Base-by-base conservation (phyloP, 1,140 invertebrate species). In the Spodoptera frugiperda region DNA sequence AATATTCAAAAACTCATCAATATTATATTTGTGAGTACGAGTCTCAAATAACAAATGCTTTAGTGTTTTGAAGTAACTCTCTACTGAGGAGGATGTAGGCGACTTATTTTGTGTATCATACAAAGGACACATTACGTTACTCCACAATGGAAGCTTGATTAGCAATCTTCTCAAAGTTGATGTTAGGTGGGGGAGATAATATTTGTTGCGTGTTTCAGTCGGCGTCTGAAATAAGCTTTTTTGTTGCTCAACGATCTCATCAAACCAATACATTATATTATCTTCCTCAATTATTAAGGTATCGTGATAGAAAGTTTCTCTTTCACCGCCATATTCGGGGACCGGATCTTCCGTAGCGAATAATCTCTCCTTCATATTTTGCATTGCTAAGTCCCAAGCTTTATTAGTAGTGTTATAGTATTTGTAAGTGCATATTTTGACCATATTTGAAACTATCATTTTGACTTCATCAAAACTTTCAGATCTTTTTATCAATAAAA, bases 61-160 rank as follows among this genome's bases (percentile, higher is more conserved):
- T 61, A 61, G 44, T 3, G 59, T 61, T 61, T 61, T 61, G n/a
- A 61, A 61, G 15, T 61, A 61, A 14, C 59, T 61, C 44, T 61
- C 59, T 15, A 61, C 39, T 15, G 33, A 30, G 39, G 59, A 61
- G 4, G 59, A 61, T 61, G 59, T 44, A 44, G 59, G 59, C 5
- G 21, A 57, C 55, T 57, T 57, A 11, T 57, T 57, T 57, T 57
- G 21, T 21, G 55, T 30, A 30, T 57, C 30, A 21, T 57, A 57
- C 30, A 57, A 57, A 57, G 55, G 55, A 57, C 55, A 57, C 55
- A 57, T 57, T 21, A 57, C 55, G 30, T 57, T 57, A 21, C 55
- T 57, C 55, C 55, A 57, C 21, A 57, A 21, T 30, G 55, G 55
- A 12, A 57, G 55, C 30, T 57, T 57, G 11, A 57, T 57, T 21